Base-by-base conservation (phyloP, 2,888 invertebrate species). In the Drosophila neotestacea region DNA sequence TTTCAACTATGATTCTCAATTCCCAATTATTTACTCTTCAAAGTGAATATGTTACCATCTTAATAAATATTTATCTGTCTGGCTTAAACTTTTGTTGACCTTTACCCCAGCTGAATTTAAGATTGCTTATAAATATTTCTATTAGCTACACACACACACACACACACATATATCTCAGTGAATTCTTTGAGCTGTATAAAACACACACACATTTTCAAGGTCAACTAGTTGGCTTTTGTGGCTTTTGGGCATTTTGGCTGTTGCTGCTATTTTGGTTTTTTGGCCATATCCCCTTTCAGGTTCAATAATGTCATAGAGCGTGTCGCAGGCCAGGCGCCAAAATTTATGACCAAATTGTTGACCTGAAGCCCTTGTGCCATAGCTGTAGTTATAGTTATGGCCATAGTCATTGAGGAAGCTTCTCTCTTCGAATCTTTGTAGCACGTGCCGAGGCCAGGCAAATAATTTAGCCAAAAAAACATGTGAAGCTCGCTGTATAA, bases 401-500 rank as follows among this genome's bases (percentile, higher is more conserved):
- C 54, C 62, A 50, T 38, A 62, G 61, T 58, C 76, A 76, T 76
- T 46, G 56, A 46, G 73, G 51, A 73, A 52, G 52, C 59, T 50
- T 62, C 62, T 64, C 44, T 51, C 59, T 36, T 22, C 22, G 67
- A 28, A 54, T 52, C 28, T 60, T 44, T 48, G 50, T 70, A 77
- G 84, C 72, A 85, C 84, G 85, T 85, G 79, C 81, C 73, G 54
- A 48, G 75, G 64, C 66, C 72, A 74, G 71, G 75, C 73, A 84
- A 85, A 84, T 84, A 84, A 84, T 85, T 84, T 84, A 76, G 78
- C 83, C 85, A 80, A 85, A 84, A 84, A 85, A 84, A 85, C 84
- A 84, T 84, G 84, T 83, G 84, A 76, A 79, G 84, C 73, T 83
- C 62, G 70, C 70, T 70, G 67, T 81, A 84, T 84, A 84, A 84